Conservation (phyloP, 2,888 invertebrate species). For the Imbricaverruca yamaguchii region DNA sequence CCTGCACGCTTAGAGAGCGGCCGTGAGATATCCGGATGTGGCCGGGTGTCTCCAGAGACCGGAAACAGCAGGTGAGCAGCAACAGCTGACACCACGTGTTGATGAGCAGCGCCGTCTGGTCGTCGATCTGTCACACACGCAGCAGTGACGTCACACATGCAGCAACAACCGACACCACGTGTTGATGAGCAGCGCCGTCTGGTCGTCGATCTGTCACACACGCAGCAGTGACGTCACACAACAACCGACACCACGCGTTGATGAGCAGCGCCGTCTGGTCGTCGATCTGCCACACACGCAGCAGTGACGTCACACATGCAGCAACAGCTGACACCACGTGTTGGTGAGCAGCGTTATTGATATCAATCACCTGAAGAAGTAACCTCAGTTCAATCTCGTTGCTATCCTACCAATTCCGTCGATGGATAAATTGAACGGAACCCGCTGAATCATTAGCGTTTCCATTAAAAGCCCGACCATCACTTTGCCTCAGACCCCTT, state of each 20-base stretch:
- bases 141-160: constrained; percentile 36
- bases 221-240: constrained; percentile 39
- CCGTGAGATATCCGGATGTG: constrained; percentile 53
- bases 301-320: constrained; percentile 42
- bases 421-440: too few species aligned
- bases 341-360: constrained; percentile 70
- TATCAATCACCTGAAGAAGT: too few species aligned
- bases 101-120: constrained; percentile 91
- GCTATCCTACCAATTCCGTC: too few species aligned
- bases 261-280: constrained; percentile 94
- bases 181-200: constrained; percentile 91
- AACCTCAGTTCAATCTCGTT: too few species aligned
- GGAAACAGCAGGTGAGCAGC: constrained; percentile 86
- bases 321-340: constrained; percentile 89
- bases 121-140: constrained; percentile 68
- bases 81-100: constrained; percentile 95
- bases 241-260: constrained; percentile 93
- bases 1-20: constrained; percentile 56
- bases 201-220: constrained; percentile 79
- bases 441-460: too few species aligned
- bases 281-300: constrained; percentile 63
- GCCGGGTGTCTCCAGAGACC: constrained; percentile 81
- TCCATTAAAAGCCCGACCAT: too few species aligned
- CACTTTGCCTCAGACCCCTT: too few species aligned
- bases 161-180: constrained; percentile 92